Evolutionary conservation across 2,113 vertebrate genomes (phyloP).

Genomic region (Gymnogyps californianus): DNA sequence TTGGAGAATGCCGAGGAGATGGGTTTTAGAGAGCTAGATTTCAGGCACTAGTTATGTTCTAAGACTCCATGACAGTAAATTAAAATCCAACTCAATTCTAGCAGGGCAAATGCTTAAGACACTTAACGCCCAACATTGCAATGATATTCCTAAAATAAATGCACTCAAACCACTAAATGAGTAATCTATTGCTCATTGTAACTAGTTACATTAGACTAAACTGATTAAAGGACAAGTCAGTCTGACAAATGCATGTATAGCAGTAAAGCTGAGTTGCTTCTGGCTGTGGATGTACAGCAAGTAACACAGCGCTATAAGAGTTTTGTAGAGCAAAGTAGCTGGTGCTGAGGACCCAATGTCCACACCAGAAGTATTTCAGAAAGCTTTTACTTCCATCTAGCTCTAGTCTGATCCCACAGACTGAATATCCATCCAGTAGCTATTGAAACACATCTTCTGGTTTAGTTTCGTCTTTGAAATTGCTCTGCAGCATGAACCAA

Average conservation of each 20-base stretch:
- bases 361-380: neutral
- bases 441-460: neutral
- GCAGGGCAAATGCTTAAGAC: neutral
- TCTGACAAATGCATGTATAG: neutral
- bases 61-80: neutral
- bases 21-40: neutral
- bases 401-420: neutral
- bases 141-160: neutral
- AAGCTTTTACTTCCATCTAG: neutral
- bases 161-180: neutral
- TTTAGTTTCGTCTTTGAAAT: neutral
- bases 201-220: neutral
- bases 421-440: neutral
- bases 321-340: neutral
- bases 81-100: neutral
- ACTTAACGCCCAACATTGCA: neutral
- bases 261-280: neutral
- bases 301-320: neutral
- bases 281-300: neutral
- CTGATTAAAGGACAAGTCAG: neutral
- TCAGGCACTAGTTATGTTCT: neutral
- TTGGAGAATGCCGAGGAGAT: neutral
- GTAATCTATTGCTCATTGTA: neutral
- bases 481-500: neutral
- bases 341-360: neutral